phyloP scores from a whole-genome alignment of 2,113 vertebrate genomes.

The Thamnaconus septentrionalis region DNA sequence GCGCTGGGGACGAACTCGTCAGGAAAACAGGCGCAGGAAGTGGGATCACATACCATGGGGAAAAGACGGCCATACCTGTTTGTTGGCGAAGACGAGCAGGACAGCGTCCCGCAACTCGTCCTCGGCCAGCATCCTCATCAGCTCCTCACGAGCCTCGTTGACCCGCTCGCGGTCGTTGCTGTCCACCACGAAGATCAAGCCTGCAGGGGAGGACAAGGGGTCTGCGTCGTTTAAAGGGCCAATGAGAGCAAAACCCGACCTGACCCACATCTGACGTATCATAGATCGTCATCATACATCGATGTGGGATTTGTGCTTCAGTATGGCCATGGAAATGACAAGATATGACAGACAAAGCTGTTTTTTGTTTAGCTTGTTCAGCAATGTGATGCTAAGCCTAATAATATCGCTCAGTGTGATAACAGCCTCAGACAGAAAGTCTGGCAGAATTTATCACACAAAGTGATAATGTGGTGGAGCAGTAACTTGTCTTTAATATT shows the following conservation, averaged over 20 bases:
- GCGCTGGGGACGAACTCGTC: background rate
- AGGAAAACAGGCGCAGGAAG: background rate
- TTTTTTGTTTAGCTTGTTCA: too few relatives aligned
- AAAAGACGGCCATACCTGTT: slow-evolving; percentile 80
- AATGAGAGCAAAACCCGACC: background rate
- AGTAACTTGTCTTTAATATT: too few relatives aligned
- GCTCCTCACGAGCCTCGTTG: slow-evolving; percentile 93
- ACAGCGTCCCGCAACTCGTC: slow-evolving; percentile 94
- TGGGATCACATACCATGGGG: background rate
- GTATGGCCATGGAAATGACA: too few relatives aligned
- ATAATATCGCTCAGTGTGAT: too few relatives aligned
- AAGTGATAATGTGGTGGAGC: too few relatives aligned
- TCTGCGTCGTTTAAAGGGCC: background rate
- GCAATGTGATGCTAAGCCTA: too few relatives aligned
- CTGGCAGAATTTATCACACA: too few relatives aligned
- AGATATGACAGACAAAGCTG: too few relatives aligned
- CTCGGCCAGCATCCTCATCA: slow-evolving; percentile 97
- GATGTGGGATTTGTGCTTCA: too few relatives aligned
- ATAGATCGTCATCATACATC: too few relatives aligned
- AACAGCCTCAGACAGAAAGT: too few relatives aligned
- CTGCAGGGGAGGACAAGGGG: slow-evolving; percentile 55
- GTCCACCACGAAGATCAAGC: slow-evolving; percentile 97
- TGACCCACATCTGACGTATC: too few relatives aligned
- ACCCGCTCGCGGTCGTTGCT: slow-evolving; percentile 96
- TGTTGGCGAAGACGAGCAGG: slow-evolving; percentile 94